Conservation (phyloP, 2,888 invertebrate genomes). For the Drosophila histrio region DNA sequence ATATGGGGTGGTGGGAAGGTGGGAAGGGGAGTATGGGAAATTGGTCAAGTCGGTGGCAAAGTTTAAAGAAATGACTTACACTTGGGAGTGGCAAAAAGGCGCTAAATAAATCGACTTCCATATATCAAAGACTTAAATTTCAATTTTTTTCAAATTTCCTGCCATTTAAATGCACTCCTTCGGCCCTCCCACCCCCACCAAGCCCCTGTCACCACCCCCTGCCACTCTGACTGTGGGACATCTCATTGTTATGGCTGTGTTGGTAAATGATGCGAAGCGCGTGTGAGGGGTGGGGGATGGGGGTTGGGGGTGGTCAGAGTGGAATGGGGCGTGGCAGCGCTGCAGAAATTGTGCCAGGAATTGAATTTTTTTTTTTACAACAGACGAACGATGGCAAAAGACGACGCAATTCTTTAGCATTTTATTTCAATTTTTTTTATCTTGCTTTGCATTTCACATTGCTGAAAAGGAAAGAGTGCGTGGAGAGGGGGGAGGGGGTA, state of each 20-base stretch:
- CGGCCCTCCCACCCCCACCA: conserved; percentile 36
- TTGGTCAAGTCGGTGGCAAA: conserved; percentile 42
- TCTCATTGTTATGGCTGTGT: conserved; percentile 72
- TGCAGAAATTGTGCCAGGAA: conserved; percentile 77
- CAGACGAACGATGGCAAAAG: conserved; percentile 61
- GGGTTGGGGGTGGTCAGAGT: neutral
- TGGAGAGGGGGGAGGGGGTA: neutral
- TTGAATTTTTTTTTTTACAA: conserved; percentile 55
- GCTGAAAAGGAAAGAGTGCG: neutral
- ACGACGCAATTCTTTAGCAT: conserved; percentile 80
- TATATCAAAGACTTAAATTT: conserved; percentile 82
- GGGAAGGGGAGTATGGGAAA: conserved; percentile 5
- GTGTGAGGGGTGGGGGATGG: conserved; percentile 11
- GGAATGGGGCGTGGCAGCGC: conserved; percentile 50
- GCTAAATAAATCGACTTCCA: conserved; percentile 73
- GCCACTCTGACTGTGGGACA: neutral
- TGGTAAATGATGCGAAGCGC: conserved; percentile 66
- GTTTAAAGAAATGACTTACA: conserved; percentile 46
- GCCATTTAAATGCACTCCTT: conserved; percentile 79
- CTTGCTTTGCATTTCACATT: conserved; percentile 56
- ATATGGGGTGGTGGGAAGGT: neutral
- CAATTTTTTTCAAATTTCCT: conserved; percentile 81
- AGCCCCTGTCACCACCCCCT: neutral
- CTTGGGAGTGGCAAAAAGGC: conserved; percentile 51
- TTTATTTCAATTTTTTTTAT: conserved; percentile 78